Conservation (phyloP, 2,888 invertebrate species). For the Drosophila subsilvestris region DNA sequence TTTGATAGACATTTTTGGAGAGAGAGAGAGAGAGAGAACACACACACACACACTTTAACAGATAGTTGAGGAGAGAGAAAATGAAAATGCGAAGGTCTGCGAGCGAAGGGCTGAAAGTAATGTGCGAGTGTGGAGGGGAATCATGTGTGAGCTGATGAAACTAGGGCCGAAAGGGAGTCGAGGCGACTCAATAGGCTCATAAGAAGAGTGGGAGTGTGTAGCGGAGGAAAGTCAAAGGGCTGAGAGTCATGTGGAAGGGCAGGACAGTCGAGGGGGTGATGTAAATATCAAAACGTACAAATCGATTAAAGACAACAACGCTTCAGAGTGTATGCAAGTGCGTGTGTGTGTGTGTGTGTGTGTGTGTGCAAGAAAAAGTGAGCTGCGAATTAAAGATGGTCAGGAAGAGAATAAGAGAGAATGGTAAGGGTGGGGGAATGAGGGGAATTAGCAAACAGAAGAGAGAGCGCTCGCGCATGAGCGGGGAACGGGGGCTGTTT, state of each 20-base stretch:
- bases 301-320: constrained; percentile 78
- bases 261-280: constrained; percentile 46
- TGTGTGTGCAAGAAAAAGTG: constrained; percentile 52
- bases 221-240: background rate
- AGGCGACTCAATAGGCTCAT: constrained; percentile 1
- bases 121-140: background rate
- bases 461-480: constrained; percentile 61
- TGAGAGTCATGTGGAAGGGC: background rate
- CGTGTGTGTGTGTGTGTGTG: constrained; percentile 32
- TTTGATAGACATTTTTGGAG: constrained; percentile 61
- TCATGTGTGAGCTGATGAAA: background rate
- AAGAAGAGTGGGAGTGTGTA: background rate
- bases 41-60: constrained; percentile 12
- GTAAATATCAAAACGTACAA: constrained; percentile 78
- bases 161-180: background rate
- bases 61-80: constrained; percentile 14
- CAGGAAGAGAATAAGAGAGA: constrained; percentile 36
- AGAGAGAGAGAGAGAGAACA: constrained; percentile 39
- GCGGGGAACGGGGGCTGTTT: constrained; percentile 64
- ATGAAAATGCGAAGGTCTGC: constrained; percentile 11
- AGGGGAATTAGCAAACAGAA: constrained; percentile 11
- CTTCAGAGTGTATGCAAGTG: constrained; percentile 53
- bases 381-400: constrained; percentile 55
- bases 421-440: background rate
- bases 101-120: constrained; percentile 15